Evolutionary conservation across 2,888 invertebrate species (phyloP), one percentile per base, ranked within the genome.

Genomic region (Caenorhabditis angaria): DNA sequence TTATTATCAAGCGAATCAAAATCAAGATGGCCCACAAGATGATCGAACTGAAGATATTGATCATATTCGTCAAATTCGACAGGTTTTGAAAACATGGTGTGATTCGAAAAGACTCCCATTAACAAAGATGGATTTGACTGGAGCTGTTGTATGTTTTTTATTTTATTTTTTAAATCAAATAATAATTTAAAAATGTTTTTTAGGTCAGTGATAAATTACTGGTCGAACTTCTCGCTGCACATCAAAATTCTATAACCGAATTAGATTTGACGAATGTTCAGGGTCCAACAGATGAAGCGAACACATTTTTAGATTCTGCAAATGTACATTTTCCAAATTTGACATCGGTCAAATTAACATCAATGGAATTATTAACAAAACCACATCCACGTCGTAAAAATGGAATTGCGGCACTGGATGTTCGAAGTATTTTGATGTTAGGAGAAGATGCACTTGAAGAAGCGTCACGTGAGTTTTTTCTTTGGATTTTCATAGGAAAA

Each of bases 361-460:
- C 77, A 28, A 78, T 76, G 75, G 81, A 81, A 35, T 64, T 77
- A 22, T 51, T 81, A n/a, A 63, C 64, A 4, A 70, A 70, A 18
- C 71, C 77, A 24, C 56, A 62, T 18, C 76, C 76, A 18, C 59
- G 77, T 57, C 61, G 81, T 64, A 81, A 82, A 55, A 67, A 77
- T 51, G 82, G 80, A 24, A 66, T 71, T 0, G 76, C 77, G 0
- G 56, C 75, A 5, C 61, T 78, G 22, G 78, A 80, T 24, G 58
- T 68, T 35, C 60, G 74, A 48, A 57, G 67, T 20, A 57, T 78
- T 10, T 77, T 81, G 20, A 76, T 82, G 68, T 60, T 82, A 14
- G 77, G 81, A 4, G 82, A 79, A 27, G 79, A 79, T 27, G 81
- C 80, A 20, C 64, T 82, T 18, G 70, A 62, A 2, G 75, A 69